A percentile compares a stretch with the other conserved stretches of the same genome.
phyloP scores from a whole-genome alignment of 2,888 invertebrate genomes.

The Sylvicola cinctus region DNA sequence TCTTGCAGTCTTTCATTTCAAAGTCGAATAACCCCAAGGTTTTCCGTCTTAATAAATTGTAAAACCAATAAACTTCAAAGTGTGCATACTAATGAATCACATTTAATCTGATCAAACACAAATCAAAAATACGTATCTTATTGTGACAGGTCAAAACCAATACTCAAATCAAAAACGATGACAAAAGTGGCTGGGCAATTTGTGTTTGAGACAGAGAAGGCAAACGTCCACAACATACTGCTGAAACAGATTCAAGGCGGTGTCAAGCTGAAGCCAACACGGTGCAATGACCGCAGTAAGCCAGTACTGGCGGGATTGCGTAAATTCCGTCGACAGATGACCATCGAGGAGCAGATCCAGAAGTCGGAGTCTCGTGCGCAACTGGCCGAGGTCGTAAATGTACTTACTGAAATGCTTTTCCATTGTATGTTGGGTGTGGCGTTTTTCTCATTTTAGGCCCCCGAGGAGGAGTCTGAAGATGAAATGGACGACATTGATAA shows the following conservation, averaged over 20 bases:
- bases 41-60: no score
- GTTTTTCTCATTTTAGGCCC: constrained; percentile 1
- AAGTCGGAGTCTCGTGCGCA: constrained; percentile 54
- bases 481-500: constrained; percentile 84
- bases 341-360: constrained; percentile 73
- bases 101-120: no score
- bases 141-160: constrained; percentile 41
- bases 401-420: constrained; percentile 2
- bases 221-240: constrained; percentile 57
- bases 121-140: no score
- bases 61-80: no score
- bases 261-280: constrained; percentile 49
- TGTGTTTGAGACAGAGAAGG: constrained; percentile 71
- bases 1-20: constrained; percentile 8
- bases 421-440: neutral
- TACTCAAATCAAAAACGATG: constrained; percentile 33
- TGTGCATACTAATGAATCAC: no score
- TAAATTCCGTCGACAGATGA: constrained; percentile 75
- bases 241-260: constrained; percentile 66
- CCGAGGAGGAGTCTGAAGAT: constrained; percentile 52
- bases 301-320: constrained; percentile 64
- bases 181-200: constrained; percentile 60
- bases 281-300: constrained; percentile 70
- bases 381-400: constrained; percentile 25
- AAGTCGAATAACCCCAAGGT: no score